Base-by-base conservation (phyloP, 2,888 invertebrate species). In the Coelopa pilipes region DNA sequence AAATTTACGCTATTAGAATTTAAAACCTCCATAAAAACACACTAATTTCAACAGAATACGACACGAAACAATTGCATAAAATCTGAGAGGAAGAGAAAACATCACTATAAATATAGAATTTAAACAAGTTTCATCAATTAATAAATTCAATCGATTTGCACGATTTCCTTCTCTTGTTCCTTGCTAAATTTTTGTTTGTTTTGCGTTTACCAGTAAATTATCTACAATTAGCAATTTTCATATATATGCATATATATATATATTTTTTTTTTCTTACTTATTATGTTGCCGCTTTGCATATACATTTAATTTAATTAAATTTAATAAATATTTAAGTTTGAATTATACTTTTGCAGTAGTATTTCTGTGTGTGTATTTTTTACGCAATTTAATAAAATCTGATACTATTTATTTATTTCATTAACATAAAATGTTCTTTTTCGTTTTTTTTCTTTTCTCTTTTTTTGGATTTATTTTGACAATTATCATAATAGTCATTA, bases 161-260 rank as follows among this genome's bases (percentile, higher is more conserved):
- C 46, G 21, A 17, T 19, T 49, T 21, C 24, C 21, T 0, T 50
- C 21, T 60, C n/a, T 24, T 59, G n/a, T 75, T 72, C 19, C 1
- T 34, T 34, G 34, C 34, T 34, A 34, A 34, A 34, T 34, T 24
- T 70, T 50, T 57, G 47, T 13, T 57, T 24, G 34, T 24, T 62
- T 3, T 50, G 49, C 21, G 12, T 71, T 55, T 62, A 45, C 10
- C 63, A 53, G 19, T 55, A 19, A 47, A 70, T 21, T 71, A 71
- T 71, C 71, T 71, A 71, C 63, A 71, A 57, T 65, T 71, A 71
- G 59, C 49, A 60, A 53, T 53, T 9, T 55, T 76, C 74, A 75
- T 71, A 73, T 65, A 69, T 53, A 74, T 74, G 70, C 12, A 76
- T 74, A 67, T 73, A 73, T 76, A 74, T 57, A 74, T 73, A 67